Evolutionary conservation across 2,113 vertebrate genomes (phyloP).

Genomic region (Calidris pugnax): DNA sequence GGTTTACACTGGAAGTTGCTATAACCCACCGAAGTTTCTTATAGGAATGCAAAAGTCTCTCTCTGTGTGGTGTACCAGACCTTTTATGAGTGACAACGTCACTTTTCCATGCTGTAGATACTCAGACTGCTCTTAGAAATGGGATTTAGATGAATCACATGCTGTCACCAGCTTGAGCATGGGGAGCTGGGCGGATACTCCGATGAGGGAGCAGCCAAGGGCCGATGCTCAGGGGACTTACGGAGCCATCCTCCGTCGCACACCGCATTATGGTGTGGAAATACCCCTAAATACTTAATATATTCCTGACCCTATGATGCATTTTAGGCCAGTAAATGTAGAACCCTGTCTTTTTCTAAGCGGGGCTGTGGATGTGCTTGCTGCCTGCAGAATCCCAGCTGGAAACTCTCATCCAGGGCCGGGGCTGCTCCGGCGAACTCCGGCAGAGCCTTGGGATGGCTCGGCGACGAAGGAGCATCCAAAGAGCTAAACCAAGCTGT

Average conservation of each 20-base stretch:
- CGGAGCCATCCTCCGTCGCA: neutral
- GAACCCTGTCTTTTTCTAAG: neutral
- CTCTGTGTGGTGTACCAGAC: rapidly evolving
- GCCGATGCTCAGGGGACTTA: neutral
- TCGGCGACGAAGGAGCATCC: neutral
- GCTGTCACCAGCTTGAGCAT: neutral
- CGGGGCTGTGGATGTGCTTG: no score
- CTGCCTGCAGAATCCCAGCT: neutral
- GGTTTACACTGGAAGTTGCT: neutral
- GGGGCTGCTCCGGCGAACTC: neutral
- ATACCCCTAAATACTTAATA: neutral
- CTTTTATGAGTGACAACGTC: neutral
- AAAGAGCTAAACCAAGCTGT: neutral
- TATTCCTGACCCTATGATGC: neutral
- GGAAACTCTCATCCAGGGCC: neutral
- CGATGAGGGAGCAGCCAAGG: neutral
- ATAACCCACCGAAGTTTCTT: neutral
- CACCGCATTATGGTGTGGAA: neutral
- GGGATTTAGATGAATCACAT: neutral
- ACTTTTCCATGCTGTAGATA: neutral
- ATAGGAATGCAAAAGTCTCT: neutral
- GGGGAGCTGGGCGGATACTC: neutral
- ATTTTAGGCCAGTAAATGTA: neutral
- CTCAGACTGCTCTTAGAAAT: neutral
- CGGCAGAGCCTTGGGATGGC: neutral